Percentiles rank a stretch among this genome's conserved stretches.
phyloP scores from a whole-genome alignment of 2,888 invertebrate genomes.

The Pyrocoelia pectoralis region DNA sequence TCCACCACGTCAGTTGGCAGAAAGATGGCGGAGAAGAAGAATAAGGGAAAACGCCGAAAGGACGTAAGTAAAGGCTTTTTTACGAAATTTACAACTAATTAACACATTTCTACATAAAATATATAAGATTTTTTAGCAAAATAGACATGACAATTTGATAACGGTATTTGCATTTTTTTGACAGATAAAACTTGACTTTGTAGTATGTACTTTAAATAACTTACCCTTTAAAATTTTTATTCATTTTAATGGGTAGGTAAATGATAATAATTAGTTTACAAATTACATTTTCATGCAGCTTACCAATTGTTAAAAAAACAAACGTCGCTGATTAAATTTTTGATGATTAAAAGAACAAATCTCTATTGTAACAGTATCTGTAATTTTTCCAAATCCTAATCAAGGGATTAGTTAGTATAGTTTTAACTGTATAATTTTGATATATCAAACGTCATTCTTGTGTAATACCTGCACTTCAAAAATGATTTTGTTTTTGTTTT shows the following conservation, averaged over 20 bases:
- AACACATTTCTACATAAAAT: not conserved
- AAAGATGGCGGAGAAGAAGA: slow-evolving; percentile 69
- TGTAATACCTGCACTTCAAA: not conserved
- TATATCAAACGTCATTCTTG: slow-evolving; percentile 10
- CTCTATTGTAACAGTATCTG: too few relatives aligned
- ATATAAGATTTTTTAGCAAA: too few relatives aligned
- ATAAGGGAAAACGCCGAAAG: slow-evolving; percentile 70
- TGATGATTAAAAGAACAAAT: too few relatives aligned
- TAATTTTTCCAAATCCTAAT: too few relatives aligned
- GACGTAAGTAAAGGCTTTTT: slow-evolving; percentile 61
- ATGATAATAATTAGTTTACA: too few relatives aligned
- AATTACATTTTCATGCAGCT: too few relatives aligned
- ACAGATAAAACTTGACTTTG: not conserved
- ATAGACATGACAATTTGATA: not conserved
- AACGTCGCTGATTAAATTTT: too few relatives aligned
- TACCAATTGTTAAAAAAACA: too few relatives aligned
- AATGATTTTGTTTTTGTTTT: slow-evolving; percentile 13
- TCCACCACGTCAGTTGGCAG: slow-evolving; percentile 31
- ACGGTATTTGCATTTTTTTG: not conserved
- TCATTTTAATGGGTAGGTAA: too few relatives aligned
- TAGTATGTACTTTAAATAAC: not conserved
- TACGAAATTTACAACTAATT: not conserved
- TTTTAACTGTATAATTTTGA: not conserved
- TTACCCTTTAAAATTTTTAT: not conserved
- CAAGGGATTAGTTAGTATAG: too few relatives aligned